Evolutionary conservation across 2,797 vertebrate genomes (phyloP), one percentile per base, ranked within the genome.

Genomic region (Dipus sagitta): DNA sequence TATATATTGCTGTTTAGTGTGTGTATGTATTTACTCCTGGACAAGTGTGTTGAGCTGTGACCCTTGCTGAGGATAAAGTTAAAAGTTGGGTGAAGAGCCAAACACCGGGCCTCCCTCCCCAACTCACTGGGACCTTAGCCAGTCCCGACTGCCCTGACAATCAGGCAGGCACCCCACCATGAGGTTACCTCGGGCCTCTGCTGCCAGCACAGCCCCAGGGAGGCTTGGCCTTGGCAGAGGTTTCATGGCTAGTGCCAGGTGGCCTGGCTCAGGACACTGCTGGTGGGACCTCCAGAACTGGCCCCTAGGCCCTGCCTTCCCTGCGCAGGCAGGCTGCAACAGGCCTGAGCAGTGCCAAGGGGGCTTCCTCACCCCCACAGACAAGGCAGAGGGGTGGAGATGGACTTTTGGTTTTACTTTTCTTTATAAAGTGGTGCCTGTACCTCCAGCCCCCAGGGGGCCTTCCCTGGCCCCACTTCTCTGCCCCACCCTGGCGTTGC

Each of bases 371-470:
- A 12, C 80, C 94, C 93, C 79, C 90, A 79, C 88, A 96, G 75
- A 93, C 65, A 62, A 86, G 86, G 90, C 70, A 62, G 86, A 93
- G 67, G 86, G 92, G 94, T 92, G 64, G 83, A 83, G 54, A 85
- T 83, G 58, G 38, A 75, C 58, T 92, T 92, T 77, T 65, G 76
- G 52, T 91, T 96, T 93, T 90, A 79, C 52, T 88, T 95, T 94
- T 86, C 84, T 95, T 96, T 93, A 79, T 90, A 38, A 94, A 95
- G 96, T 94, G 96, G 96, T 96, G 96, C 95, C 96, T 94, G 96
- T 96, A 96, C 92, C 94, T 96, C 96, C 96, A 96, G 96, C 94
- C 95, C 95, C 94, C 92, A 95, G 95, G 96, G 96, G 94, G 93
- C 94, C 96, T 87, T 77, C 87, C 81, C 76, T 89, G 86, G 94